Evolutionary conservation across 2,888 invertebrate genomes (phyloP).

Genomic region (Papilio elwesi): DNA sequence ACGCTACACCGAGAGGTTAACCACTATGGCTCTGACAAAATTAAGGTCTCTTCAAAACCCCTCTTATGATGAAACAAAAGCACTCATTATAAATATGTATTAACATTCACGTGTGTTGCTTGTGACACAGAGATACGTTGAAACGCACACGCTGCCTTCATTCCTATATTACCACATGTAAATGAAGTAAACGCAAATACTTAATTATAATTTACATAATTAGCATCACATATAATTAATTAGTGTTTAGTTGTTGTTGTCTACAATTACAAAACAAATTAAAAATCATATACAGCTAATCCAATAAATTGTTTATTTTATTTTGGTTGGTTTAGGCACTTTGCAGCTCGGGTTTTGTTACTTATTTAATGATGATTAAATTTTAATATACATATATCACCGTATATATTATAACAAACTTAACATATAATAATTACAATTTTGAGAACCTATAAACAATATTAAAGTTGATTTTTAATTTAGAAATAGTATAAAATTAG

Average conservation of each 20-base stretch:
- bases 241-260: neutral
- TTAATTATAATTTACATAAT: conserved; percentile 1
- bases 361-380: too few species aligned
- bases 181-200: neutral
- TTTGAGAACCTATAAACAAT: too few species aligned
- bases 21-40: too few species aligned
- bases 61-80: neutral
- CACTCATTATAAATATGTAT: neutral
- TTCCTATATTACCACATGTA: neutral
- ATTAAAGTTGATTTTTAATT: too few species aligned
- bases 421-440: too few species aligned
- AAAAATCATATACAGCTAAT: too few species aligned
- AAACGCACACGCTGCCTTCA: neutral
- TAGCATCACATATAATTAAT: neutral
- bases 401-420: too few species aligned
- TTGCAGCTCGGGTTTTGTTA: neutral
- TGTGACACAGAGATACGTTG: neutral
- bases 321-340: neutral
- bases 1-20: too few species aligned
- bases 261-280: neutral
- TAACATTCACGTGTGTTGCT: neutral
- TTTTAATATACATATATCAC: too few species aligned
- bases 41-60: too few species aligned
- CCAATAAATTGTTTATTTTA: neutral
- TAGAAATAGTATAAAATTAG: too few species aligned